Conservation (phyloP, 2,888 invertebrate species). For the Ornithoptera priamus region DNA sequence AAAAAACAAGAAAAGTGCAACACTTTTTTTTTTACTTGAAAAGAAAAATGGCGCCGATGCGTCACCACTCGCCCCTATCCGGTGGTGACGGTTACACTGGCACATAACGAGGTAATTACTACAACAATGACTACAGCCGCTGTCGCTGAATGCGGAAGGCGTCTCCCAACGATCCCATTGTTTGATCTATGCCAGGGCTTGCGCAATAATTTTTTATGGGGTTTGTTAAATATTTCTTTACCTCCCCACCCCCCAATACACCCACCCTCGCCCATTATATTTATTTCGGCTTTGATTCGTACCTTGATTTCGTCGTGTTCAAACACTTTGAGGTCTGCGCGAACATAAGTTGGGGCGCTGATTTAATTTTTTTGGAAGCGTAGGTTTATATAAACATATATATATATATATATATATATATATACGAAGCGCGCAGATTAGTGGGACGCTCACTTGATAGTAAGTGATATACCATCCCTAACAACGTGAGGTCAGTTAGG, state of each 20-base stretch:
- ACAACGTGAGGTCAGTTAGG: too few relatives aligned
- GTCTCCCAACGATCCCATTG: constrained; percentile 50
- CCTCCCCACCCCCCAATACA: constrained; percentile 32
- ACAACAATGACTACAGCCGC: constrained; percentile 53
- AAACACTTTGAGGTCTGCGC: not conserved
- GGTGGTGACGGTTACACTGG: constrained; percentile 13
- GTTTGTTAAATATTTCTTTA: constrained; percentile 38
- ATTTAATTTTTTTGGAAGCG: not conserved
- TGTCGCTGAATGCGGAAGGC: constrained; percentile 27
- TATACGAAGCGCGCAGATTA: too few relatives aligned
- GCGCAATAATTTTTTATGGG: constrained; percentile 44
- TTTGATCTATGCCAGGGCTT: constrained; percentile 53
- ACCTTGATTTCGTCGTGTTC: constrained; percentile 16
- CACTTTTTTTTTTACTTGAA: too few relatives aligned
- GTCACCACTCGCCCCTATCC: constrained; percentile 1
- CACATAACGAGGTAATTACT: constrained; percentile 63
- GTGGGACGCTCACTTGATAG: too few relatives aligned
- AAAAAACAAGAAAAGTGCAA: too few relatives aligned
- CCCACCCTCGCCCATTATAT: constrained; percentile 4
- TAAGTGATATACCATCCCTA: too few relatives aligned
- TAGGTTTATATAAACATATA: too few relatives aligned
- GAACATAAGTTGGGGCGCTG: not conserved
- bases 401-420: too few relatives aligned
- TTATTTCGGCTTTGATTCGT: constrained; percentile 4
- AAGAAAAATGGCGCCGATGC: constrained; percentile 1